Evolutionary conservation across 2,113 vertebrate genomes (phyloP).

Genomic region (Pteropus alecto): DNA sequence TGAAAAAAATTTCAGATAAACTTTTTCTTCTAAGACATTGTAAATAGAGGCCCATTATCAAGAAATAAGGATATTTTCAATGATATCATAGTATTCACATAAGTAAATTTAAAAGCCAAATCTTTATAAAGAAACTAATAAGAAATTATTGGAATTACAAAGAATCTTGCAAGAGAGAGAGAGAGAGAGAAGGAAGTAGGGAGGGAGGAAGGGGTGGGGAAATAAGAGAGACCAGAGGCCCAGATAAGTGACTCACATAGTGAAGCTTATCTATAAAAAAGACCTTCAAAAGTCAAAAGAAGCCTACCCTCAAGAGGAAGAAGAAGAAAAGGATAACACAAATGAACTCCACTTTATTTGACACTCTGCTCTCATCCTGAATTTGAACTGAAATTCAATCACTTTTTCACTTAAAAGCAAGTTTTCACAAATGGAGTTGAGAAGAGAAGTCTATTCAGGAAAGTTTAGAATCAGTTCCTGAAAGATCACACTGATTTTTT

Average conservation of each 20-base stretch:
- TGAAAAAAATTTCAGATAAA: not conserved
- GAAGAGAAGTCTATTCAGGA: not conserved
- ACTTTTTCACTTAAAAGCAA: constrained; percentile 33
- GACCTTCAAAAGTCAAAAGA: not conserved
- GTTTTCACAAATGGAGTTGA: not conserved
- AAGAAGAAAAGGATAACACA: not conserved
- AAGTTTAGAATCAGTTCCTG: not conserved
- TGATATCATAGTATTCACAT: not conserved
- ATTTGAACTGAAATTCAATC: constrained; percentile 27
- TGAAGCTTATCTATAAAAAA: not conserved
- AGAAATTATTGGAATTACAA: not conserved
- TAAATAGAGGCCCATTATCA: not conserved
- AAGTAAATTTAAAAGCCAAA: not conserved
- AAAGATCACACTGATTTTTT: not conserved
- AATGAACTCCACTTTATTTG: not conserved
- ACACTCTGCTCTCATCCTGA: constrained; percentile 15
- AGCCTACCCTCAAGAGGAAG: accelerated
- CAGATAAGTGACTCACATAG: not conserved
- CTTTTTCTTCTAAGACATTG: not conserved
- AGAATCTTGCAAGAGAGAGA: not conserved
- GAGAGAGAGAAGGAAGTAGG: no score
- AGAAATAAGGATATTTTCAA: not conserved
- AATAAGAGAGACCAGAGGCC: not conserved
- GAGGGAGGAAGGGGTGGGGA: not conserved
- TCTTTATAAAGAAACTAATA: not conserved